Evolutionary conservation across 2,113 vertebrate species (phyloP).

Genomic region (Ptilorrhoa leucosticta): DNA sequence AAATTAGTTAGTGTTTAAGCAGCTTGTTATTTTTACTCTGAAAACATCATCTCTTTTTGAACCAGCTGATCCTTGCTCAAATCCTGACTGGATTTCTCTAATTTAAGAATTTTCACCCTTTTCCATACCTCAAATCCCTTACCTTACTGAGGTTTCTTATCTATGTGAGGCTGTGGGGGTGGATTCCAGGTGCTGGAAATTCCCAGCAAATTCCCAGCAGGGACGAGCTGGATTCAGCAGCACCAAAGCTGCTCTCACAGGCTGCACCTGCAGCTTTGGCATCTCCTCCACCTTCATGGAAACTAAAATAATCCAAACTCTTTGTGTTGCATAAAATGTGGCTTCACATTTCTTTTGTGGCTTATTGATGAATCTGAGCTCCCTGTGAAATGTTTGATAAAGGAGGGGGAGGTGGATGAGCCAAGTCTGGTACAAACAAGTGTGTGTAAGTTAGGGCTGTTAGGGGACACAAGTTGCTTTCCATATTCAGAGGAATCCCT

Average conservation of each 20-base stretch:
- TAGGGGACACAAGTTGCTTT: not conserved
- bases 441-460: rapidly evolving
- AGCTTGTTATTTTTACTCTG: not conserved
- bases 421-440: not conserved
- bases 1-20: not conserved
- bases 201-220: not conserved
- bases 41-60: rapidly evolving
- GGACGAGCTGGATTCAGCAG: not conserved
- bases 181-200: not conserved
- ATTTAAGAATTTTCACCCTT: not conserved
- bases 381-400: not conserved
- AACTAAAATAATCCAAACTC: not conserved
- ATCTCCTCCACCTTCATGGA: not conserved
- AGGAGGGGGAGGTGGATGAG: not conserved
- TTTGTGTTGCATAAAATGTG: rapidly evolving
- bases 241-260: not conserved
- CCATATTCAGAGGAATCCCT: not conserved
- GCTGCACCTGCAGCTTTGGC: not conserved
- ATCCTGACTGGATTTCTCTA: not conserved
- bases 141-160: not conserved
- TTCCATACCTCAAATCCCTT: not conserved
- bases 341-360: not conserved
- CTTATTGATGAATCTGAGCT: not conserved
- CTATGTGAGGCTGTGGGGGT: not conserved
- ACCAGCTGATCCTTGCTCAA: not conserved